Evolutionary conservation across 2,113 vertebrate genomes (phyloP).

Genomic region (Coracopsis vasa): DNA sequence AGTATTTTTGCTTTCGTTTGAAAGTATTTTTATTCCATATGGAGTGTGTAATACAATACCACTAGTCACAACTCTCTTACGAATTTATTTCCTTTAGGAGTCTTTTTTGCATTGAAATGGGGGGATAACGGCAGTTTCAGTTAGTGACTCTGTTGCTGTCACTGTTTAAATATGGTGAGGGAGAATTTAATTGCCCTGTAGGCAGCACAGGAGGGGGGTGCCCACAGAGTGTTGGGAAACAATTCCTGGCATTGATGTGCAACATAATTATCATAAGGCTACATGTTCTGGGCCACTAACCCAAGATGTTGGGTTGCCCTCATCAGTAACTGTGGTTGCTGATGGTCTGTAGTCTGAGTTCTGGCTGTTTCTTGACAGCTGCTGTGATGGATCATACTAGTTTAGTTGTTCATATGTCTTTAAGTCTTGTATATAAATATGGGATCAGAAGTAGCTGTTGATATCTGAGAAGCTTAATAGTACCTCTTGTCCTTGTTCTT

Average conservation of each 20-base stretch:
- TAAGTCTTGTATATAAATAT: not conserved
- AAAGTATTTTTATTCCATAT: not conserved
- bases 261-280: not conserved
- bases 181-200: not conserved
- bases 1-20: not conserved
- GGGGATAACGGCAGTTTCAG: not conserved
- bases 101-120: not conserved
- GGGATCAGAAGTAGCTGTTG: not conserved
- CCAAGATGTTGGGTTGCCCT: not conserved
- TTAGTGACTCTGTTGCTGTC: not conserved
- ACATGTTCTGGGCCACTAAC: not conserved
- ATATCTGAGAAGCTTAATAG: not conserved
- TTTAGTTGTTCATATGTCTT: not conserved
- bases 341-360: not conserved
- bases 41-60: not conserved
- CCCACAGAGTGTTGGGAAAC: not conserved
- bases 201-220: not conserved
- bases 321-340: not conserved
- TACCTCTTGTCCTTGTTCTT: not conserved
- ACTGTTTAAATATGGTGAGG: not conserved
- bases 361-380: not conserved
- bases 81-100: not conserved
- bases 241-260: not conserved
- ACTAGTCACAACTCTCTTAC: not conserved
- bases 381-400: not conserved